Evolutionary conservation across 2,888 invertebrate genomes (phyloP), one percentile per base, ranked within the genome.

Genomic region (Scelioninae gen. 2): DNA sequence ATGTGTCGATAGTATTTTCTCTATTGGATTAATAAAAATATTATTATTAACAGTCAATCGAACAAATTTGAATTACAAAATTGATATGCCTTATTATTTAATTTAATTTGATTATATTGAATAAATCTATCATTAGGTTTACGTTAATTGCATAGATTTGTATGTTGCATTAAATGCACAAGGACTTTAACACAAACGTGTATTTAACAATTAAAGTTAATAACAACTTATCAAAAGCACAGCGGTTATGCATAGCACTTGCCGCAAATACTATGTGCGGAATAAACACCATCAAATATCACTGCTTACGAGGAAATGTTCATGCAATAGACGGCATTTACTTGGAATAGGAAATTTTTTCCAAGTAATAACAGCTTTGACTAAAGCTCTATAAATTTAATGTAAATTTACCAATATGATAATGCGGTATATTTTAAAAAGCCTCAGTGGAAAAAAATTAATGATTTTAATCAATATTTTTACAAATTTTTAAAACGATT

Each of bases 391-490:
- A 4, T 22, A 2, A 22, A 2, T 22, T 22, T 22, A 22, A 4
- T 22, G n/a, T n/a, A n/a, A n/a, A n/a, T n/a, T n/a, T n/a, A n/a
- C n/a, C n/a, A n/a, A n/a, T n/a, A n/a, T n/a, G n/a, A n/a, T n/a
- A n/a, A n/a, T n/a, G n/a, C n/a, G n/a, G n/a, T n/a, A n/a, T n/a
- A n/a, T n/a, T n/a, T n/a, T n/a, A n/a, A n/a, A n/a, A n/a, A n/a
- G n/a, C n/a, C n/a, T n/a, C n/a, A n/a, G n/a, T n/a, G n/a, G n/a
- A n/a, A n/a, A n/a, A 33, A 25, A 15, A 46, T 60, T 46, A 31
- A 46, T 60, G 9, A 48, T 2, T 2, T 31, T 48, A 28, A 39
- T 18, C 48, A 37, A 35, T 39, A 41, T 41, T 2, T 19, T 46
- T 46, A 6, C 15, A 39, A 25, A n/a, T 11, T 31, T 16, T 45